Base-by-base conservation (phyloP, 2,888 invertebrate species). In the Portevinia maculata region DNA sequence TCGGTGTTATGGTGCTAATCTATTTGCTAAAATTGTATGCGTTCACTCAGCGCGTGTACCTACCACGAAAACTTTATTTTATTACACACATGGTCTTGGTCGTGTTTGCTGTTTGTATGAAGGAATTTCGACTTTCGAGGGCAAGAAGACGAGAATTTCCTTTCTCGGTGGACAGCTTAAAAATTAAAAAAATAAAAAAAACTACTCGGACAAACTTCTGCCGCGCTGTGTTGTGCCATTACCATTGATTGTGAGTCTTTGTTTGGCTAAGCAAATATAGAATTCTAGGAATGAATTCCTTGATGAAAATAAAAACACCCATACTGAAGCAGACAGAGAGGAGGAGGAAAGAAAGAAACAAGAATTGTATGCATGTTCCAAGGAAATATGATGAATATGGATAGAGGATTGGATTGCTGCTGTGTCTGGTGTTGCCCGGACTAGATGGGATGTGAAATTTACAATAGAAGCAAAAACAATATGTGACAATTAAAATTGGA, bases 351-450 rank as follows among this genome's bases (percentile, higher is more conserved):
- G 53, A 30, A 21, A 57, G 9, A 44, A 34, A 15, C 41, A 41
- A 7, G 30, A 53, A 15, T 50, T 48, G 28, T 57, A 50, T 39
- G 39, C 15, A 13, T 5, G 39, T 81, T 81, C 69, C 55, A 59
- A 75, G 75, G 79, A 75, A 81, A 75, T 81, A 81, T 81, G 79
- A 81, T 75, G 79, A 75, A 81, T 81, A 74, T 69, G 75, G 69
- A 64, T 69, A 69, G 67, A 67, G 46, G 50, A 46, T 64, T 69
- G 57, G 44, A 52, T 75, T 69, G 62, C 53, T 34, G 60, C 24
- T 24, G 19, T 65, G 53, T 41, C 37, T 55, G 32, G 32, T 9
- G 17, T 17, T 15, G 50, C 50, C 28, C 28, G 24, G 32, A n/a
- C 19, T 53, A 39, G 37, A 13, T 57, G 21, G 46, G 55, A 55